These are phyloP conservation scores for Lineus longissimus DNA, from an alignment of 1,140 invertebrate genomes.

Conservation along the genomic window DNA sequence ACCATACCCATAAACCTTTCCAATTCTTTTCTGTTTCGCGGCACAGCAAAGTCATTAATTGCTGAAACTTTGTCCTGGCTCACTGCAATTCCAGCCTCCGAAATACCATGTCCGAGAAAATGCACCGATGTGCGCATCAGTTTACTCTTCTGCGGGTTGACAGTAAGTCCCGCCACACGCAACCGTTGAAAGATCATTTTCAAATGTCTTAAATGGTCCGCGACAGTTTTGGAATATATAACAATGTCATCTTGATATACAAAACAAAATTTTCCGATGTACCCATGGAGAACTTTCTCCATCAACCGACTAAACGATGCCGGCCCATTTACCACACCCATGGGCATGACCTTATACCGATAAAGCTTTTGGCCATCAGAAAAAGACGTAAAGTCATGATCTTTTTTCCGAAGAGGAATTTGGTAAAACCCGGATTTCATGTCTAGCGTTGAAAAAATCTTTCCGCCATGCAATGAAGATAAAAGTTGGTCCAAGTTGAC, in stretches of 20 bases:
- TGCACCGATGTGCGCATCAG: not conserved
- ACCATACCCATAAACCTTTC: not conserved
- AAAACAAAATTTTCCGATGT: not conserved
- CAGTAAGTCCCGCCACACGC: not conserved
- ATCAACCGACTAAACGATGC: not conserved
- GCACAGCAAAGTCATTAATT: not conserved
- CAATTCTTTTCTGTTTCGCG: not conserved
- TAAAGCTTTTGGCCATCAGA: constrained; percentile 16
- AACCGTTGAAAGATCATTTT: not conserved
- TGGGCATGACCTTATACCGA: not conserved
- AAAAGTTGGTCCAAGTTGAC: too few species aligned
- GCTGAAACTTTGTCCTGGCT: not conserved
- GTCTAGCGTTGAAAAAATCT: constrained; percentile 24
- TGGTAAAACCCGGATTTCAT: constrained; percentile 31
- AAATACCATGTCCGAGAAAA: not conserved
- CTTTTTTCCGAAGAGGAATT: constrained; percentile 19
- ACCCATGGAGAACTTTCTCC: not conserved
- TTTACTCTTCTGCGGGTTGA: not conserved
- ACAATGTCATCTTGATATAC: not conserved
- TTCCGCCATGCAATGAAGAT: too few species aligned
- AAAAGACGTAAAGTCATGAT: constrained; percentile 45
- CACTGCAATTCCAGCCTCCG: not conserved
- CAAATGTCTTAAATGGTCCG: not conserved
- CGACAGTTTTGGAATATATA: not conserved
- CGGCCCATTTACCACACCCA: not conserved